A percentile compares a stretch with the other conserved stretches of the same genome.
phyloP scores from a whole-genome alignment of 2,113 vertebrate genomes.

The Crotalus viridis region DNA sequence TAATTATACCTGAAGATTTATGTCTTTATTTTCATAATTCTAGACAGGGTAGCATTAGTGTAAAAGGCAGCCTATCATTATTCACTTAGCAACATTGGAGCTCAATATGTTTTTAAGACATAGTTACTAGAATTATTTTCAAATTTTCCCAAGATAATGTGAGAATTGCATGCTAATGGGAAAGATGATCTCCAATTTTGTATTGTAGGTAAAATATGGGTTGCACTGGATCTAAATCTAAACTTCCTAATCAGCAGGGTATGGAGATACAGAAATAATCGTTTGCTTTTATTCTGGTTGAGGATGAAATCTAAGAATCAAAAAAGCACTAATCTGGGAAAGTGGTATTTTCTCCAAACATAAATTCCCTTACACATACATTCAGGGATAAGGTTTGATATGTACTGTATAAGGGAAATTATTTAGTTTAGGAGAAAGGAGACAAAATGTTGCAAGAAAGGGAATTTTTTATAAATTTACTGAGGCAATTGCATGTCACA shows the following conservation, averaged over 20 bases:
- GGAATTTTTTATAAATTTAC: neutral
- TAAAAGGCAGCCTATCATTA: slow-evolving; percentile 20
- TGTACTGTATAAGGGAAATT: neutral
- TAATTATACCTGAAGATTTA: neutral
- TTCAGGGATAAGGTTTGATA: neutral
- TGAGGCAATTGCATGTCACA: neutral
- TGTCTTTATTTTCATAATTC: neutral
- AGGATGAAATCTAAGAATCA: neutral
- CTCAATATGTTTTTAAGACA: slow-evolving; percentile 7
- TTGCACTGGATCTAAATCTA: neutral
- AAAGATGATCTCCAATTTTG: slow-evolving; percentile 19
- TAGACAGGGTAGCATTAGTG: neutral
- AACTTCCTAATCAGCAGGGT: neutral
- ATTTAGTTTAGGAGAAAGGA: neutral
- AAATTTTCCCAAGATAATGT: slow-evolving; percentile 30
- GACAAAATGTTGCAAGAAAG: neutral
- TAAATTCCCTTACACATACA: neutral
- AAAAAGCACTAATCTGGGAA: neutral
- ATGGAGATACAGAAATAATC: neutral
- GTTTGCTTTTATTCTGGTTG: neutral
- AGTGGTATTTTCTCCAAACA: neutral
- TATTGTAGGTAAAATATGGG: neutral
- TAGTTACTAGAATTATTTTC: slow-evolving; percentile 3
- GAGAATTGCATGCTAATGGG: neutral
- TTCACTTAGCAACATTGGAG: neutral